Conservation (phyloP, 2,888 invertebrate species). For the Cheilosia urbana region DNA sequence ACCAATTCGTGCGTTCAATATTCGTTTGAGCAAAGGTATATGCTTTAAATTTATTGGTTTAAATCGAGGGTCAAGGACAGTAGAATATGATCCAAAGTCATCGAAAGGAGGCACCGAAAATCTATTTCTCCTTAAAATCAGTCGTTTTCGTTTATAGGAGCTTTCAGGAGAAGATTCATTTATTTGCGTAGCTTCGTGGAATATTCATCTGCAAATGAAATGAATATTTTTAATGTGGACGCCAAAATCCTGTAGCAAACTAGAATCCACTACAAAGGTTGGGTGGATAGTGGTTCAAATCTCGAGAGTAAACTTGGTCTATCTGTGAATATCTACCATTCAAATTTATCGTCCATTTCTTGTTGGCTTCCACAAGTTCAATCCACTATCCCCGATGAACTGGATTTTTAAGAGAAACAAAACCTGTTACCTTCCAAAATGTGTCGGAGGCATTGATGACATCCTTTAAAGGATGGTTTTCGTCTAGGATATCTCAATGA, state of each 20-base stretch:
- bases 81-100: constrained; percentile 24
- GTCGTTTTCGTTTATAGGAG: constrained; percentile 34
- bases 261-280: too few relatives aligned
- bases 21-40: not conserved
- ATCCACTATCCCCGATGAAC: not conserved
- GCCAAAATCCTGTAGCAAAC: too few relatives aligned
- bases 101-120: constrained; percentile 9
- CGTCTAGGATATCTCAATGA: constrained; percentile 1
- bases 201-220: not conserved
- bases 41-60: not conserved
- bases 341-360: not conserved
- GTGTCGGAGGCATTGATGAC: not conserved
- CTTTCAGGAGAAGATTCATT: not conserved
- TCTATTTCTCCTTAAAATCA: not conserved
- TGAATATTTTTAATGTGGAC: too few relatives aligned
- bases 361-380: not conserved
- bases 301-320: too few relatives aligned
- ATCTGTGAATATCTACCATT: not conserved
- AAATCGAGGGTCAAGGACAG: constrained; percentile 52
- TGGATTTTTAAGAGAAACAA: constrained; percentile 32
- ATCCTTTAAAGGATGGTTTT: not conserved
- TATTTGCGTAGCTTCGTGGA: not conserved
- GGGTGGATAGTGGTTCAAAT: too few relatives aligned
- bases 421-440: not conserved
- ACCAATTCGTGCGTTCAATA: not conserved